phyloP scores from a whole-genome alignment of 1,140 invertebrate genomes.

The Panagrolaimus sp. region DNA sequence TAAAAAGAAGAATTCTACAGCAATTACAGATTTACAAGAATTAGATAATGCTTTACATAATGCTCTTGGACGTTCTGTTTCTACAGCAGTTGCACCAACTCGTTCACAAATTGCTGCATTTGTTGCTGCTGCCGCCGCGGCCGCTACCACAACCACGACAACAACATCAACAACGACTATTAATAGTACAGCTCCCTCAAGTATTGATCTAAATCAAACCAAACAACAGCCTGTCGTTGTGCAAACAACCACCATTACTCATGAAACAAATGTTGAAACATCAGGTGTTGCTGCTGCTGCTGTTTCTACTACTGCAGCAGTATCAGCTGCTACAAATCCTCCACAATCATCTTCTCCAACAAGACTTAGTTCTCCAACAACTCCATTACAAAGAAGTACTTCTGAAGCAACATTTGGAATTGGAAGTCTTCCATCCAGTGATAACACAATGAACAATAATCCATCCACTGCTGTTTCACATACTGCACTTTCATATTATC shows the following conservation, averaged over 20 bases:
- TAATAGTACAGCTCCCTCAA: not conserved
- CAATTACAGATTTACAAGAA: conserved; percentile 28
- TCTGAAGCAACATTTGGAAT: not conserved
- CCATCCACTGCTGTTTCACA: not conserved
- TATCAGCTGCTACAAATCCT: too few relatives aligned
- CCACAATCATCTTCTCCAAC: conserved; percentile 1
- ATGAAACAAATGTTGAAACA: too few relatives aligned
- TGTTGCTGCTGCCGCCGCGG: not conserved
- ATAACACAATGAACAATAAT: not conserved
- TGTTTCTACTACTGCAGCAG: too few relatives aligned
- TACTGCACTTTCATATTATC: not conserved
- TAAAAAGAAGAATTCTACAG: not conserved
- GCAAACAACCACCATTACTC: not conserved
- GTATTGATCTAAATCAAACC: not conserved
- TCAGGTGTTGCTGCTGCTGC: too few relatives aligned
- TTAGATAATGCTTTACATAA: conserved; percentile 28
- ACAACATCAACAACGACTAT: not conserved
- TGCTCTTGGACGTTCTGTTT: conserved; percentile 31
- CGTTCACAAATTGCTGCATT: conserved; percentile 3
- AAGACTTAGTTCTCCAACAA: not conserved
- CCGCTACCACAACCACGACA: not conserved
- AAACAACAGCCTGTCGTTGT: not conserved
- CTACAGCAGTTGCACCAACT: conserved; percentile 12
- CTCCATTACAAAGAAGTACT: not conserved
- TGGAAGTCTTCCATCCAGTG: not conserved